A percentile compares a stretch with the other conserved stretches of the same genome.
Conservation (phyloP, 2,113 vertebrate genomes). For the Engystomops pustulosus region DNA sequence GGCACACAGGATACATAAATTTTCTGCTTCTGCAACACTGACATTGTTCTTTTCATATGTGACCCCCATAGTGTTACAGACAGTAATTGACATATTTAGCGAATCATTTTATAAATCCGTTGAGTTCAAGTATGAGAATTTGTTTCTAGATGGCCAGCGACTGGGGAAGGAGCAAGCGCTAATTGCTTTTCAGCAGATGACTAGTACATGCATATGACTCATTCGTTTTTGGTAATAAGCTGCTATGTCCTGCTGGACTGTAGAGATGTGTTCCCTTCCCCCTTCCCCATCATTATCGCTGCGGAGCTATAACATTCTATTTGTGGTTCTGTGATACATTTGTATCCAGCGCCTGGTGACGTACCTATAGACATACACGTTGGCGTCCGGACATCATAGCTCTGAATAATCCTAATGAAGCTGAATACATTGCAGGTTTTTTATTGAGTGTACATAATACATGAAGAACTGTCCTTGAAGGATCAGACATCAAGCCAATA, state of each 20-base stretch:
- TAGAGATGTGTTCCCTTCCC: neutral
- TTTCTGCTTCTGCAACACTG: neutral
- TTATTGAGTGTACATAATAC: no score
- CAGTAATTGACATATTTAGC: neutral
- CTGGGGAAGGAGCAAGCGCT: neutral
- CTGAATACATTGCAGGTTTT: no score
- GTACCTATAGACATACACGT: no score
- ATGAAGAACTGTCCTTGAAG: no score
- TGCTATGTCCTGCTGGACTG: slow-evolving; percentile 6
- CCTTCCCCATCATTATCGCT: neutral
- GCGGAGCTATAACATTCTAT: neutral
- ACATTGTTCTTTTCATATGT: neutral
- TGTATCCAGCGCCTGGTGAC: no score
- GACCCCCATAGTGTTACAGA: neutral
- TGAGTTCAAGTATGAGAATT: neutral
- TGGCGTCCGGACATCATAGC: no score
- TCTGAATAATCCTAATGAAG: no score
- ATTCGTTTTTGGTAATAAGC: slow-evolving; percentile 24
- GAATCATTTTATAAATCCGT: neutral
- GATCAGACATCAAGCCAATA: no score
- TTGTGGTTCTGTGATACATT: neutral
- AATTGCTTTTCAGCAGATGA: neutral
- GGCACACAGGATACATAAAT: neutral
- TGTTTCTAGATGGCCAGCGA: neutral
- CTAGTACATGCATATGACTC: slow-evolving; percentile 24